Evolutionary conservation across 2,888 invertebrate species (phyloP).

Genomic region (Xanthorhoe spadicearia): DNA sequence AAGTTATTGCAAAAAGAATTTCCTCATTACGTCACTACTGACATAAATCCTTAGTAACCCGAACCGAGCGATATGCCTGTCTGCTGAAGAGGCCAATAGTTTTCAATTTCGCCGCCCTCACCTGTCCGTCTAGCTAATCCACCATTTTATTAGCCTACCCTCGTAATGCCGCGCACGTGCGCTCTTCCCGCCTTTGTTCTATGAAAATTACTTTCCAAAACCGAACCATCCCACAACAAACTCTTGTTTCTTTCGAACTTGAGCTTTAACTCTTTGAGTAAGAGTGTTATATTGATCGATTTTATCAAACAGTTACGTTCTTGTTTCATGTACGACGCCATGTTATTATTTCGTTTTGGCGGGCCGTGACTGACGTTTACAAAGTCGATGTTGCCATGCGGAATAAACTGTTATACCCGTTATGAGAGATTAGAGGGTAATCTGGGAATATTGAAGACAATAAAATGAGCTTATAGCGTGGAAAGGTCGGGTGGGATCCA

Average conservation of each 20-base stretch:
- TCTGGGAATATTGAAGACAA: conserved; percentile 85
- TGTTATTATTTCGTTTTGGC: conserved; percentile 83
- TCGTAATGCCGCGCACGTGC: conserved; percentile 79
- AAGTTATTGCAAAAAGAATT: conserved; percentile 43
- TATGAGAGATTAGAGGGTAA: conserved; percentile 83
- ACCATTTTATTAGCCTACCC: conserved; percentile 79
- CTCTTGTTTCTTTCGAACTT: conserved; percentile 37
- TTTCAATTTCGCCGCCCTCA: conserved; percentile 79
- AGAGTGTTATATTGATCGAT: conserved; percentile 45
- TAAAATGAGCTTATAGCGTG: conserved; percentile 75
- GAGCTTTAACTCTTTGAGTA: conserved; percentile 31
- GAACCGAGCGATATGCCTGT: conserved; percentile 60
- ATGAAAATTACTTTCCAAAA: conserved; percentile 59
- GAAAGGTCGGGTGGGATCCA: conserved; percentile 55
- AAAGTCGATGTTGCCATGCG: conserved; percentile 83
- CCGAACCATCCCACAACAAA: conserved; percentile 45
- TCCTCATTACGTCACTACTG: conserved; percentile 56
- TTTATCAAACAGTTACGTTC: conserved; percentile 41
- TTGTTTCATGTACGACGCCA: conserved; percentile 48
- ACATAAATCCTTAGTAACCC: conserved; percentile 66
- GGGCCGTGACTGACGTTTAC: conserved; percentile 79
- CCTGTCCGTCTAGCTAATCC: conserved; percentile 78
- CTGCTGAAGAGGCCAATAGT: conserved; percentile 78
- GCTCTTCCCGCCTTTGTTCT: conserved; percentile 75
- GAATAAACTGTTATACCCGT: conserved; percentile 83